Conservation (phyloP, 1,140 invertebrate species). For the Dreissena polymorpha region DNA sequence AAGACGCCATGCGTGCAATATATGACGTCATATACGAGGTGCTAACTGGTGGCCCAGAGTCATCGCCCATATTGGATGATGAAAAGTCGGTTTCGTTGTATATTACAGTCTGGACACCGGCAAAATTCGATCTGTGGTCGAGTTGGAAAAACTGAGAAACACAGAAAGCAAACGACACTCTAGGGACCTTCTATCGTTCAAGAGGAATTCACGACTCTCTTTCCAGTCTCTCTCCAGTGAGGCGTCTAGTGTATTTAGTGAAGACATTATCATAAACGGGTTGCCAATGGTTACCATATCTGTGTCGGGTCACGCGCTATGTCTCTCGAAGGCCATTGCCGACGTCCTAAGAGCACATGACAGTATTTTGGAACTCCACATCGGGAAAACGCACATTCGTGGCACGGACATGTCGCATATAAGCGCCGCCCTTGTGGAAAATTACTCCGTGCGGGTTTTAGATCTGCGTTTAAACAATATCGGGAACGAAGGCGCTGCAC, state of each 20-base stretch:
- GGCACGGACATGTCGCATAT: constrained; percentile 68
- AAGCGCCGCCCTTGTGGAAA: constrained; percentile 62
- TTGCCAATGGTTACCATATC: constrained; percentile 71
- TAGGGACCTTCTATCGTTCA: constrained; percentile 62
- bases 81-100: constrained; percentile 73
- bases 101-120: constrained; percentile 68
- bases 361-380: constrained; percentile 71
- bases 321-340: constrained; percentile 62
- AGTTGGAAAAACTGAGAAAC: constrained; percentile 69
- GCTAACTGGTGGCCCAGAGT: constrained; percentile 52
- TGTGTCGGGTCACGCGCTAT: constrained; percentile 70
- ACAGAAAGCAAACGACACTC: constrained; percentile 62
- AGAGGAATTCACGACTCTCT: constrained; percentile 66
- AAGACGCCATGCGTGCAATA: constrained; percentile 71
- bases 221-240: constrained; percentile 51
- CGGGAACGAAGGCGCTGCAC: constrained; percentile 66
- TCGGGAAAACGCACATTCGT: constrained; percentile 72
- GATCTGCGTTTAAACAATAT: constrained; percentile 75
- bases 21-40: constrained; percentile 71
- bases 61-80: constrained; percentile 62
- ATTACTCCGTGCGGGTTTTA: constrained; percentile 62
- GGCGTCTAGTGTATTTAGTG: constrained; percentile 52
- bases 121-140: constrained; percentile 69
- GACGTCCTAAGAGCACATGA: constrained; percentile 63
- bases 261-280: constrained; percentile 54